A percentile compares a stretch with the other conserved stretches of the same genome.
Conservation (phyloP, 2,797 vertebrate species). For the Hemitrygon akajei region DNA sequence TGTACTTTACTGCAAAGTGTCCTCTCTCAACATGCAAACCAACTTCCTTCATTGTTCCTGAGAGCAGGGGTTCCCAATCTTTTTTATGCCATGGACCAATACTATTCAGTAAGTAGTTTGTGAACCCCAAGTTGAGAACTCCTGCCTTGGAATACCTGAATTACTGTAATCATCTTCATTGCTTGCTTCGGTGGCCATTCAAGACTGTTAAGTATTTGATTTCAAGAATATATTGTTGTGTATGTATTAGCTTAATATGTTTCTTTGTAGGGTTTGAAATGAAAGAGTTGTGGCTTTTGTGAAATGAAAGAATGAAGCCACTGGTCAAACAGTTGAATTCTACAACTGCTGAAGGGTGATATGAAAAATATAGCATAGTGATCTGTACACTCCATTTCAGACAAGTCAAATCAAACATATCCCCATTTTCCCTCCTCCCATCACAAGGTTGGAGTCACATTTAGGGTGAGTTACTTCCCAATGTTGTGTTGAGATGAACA, state of each 20-base stretch:
- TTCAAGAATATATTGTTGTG: neutral
- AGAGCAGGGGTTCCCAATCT: neutral
- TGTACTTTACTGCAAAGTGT: neutral
- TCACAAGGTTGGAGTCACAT: neutral
- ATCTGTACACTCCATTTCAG: neutral
- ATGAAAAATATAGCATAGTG: neutral
- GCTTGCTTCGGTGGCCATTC: neutral
- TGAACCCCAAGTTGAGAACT: too few species aligned
- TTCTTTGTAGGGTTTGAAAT: neutral
- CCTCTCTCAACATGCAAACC: neutral
- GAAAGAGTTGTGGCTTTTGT: too few species aligned
- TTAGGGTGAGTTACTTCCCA: too few species aligned
- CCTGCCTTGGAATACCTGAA: neutral
- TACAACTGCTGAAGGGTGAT: too few species aligned
- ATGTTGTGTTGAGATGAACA: too few species aligned
- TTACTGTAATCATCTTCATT: neutral
- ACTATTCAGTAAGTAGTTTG: too few species aligned
- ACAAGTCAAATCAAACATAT: neutral
- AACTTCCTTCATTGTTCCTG: neutral
- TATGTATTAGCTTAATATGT: neutral
- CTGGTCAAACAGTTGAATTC: neutral
- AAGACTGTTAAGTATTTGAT: neutral
- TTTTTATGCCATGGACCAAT: too few species aligned
- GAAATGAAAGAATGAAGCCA: neutral
- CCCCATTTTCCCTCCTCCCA: neutral